Evolutionary conservation across 2,113 vertebrate species (phyloP).

Genomic region (Copsychus sechellarum): DNA sequence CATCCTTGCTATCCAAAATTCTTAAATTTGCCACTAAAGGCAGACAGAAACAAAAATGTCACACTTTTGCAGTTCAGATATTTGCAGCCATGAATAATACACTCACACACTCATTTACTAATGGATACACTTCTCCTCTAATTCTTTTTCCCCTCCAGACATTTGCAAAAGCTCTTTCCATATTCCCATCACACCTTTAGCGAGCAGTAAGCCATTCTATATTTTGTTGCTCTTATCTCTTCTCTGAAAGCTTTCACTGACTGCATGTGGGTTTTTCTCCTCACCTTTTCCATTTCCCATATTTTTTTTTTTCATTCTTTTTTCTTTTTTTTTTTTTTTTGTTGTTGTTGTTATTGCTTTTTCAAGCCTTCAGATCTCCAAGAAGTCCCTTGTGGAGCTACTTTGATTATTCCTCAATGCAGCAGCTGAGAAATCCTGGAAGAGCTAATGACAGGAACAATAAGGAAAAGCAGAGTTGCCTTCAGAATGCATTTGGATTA

Average conservation of each 20-base stretch:
- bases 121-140: conserved; percentile 40
- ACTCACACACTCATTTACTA: conserved; percentile 34
- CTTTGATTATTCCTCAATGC: background rate
- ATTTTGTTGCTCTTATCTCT: conserved; percentile 37
- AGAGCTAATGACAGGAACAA: background rate
- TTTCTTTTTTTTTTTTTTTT: background rate
- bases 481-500: background rate
- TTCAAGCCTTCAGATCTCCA: background rate
- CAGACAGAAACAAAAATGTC: conserved; percentile 1
- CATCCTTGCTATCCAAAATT: background rate
- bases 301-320: too few relatives aligned
- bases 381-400: background rate
- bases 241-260: conserved; percentile 50
- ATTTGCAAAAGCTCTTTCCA: conserved; percentile 48
- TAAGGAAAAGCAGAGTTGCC: background rate
- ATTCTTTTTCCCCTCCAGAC: conserved; percentile 31
- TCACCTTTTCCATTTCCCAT: conserved; percentile 45
- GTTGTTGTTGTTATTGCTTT: background rate
- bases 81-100: conserved; percentile 41
- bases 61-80: background rate
- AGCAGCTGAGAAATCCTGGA: background rate
- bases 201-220: background rate
- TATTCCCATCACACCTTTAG: conserved; percentile 53
- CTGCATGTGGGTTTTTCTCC: conserved; percentile 32
- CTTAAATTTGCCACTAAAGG: conserved; percentile 16